phyloP scores from a whole-genome alignment of 37 sponge, comb jelly and placozoan species.

The Geodia barretti region DNA sequence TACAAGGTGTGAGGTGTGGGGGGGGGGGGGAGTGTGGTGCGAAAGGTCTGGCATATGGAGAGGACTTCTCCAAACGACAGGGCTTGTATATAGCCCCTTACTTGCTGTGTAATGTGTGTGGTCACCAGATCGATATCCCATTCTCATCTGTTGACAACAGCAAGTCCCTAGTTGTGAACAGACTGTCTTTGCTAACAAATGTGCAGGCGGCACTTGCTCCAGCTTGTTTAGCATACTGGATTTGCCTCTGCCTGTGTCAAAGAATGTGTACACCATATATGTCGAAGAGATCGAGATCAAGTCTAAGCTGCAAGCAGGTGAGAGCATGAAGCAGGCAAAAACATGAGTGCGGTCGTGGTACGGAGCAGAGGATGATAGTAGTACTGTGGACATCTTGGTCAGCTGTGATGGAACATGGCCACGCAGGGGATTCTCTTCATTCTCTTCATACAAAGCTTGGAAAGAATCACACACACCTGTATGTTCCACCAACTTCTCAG shows the following conservation, averaged over 20 bases:
- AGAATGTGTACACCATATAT: not conserved
- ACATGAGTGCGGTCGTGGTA: not conserved
- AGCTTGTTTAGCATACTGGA: not conserved
- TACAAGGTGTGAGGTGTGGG: too few relatives aligned
- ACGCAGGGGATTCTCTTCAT: constrained; percentile 17
- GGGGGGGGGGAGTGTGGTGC: not conserved
- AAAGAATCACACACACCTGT: not conserved
- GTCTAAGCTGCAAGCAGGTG: not conserved
- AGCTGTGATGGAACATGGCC: constrained; percentile 32
- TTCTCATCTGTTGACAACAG: too few relatives aligned
- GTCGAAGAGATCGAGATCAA: not conserved
- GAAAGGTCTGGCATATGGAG: not conserved
- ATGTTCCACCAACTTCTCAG: not conserved
- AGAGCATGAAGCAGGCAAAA: constrained; percentile 9
- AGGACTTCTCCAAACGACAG: not conserved
- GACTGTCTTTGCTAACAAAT: constrained; percentile 18
- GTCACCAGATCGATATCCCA: not conserved
- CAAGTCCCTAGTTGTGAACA: too few relatives aligned
- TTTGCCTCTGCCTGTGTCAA: constrained; percentile 9
- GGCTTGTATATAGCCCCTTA: not conserved
- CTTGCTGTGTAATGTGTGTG: not conserved
- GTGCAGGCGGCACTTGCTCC: not conserved
- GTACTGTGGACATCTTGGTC: constrained; percentile 16
- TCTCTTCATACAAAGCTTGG: constrained; percentile 16
- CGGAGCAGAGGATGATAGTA: not conserved